Conservation (phyloP, 2,888 invertebrate genomes). For the Melanostoma scalare region DNA sequence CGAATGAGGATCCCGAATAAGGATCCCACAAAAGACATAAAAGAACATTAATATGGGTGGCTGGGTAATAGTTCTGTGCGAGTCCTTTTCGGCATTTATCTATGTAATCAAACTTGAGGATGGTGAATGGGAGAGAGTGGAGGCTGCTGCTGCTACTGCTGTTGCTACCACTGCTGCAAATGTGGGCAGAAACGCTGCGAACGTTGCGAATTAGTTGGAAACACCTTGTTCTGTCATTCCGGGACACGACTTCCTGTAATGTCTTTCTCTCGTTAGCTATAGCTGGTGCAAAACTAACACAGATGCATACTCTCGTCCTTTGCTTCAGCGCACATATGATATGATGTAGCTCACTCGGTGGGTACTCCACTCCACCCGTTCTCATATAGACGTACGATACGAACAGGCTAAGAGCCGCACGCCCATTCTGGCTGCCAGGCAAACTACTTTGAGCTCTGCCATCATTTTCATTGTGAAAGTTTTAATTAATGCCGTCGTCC, state of each 20-base stretch:
- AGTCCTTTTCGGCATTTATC: conserved; percentile 70
- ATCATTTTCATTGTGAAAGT: conserved; percentile 75
- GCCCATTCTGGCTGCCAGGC: conserved; percentile 66
- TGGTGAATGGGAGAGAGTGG: neutral
- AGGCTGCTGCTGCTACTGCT: conserved; percentile 7
- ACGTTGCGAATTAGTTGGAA: conserved; percentile 73
- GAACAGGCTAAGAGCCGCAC: conserved; percentile 53
- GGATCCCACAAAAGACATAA: conserved; percentile 68
- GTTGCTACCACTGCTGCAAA: conserved; percentile 9
- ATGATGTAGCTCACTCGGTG: conserved; percentile 29
- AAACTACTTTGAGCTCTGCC: conserved; percentile 74
- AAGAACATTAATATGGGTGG: conserved; percentile 73
- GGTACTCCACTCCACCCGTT: conserved; percentile 32
- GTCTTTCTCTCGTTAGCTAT: conserved; percentile 52
- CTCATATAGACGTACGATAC: conserved; percentile 18
- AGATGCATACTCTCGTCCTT: conserved; percentile 30
- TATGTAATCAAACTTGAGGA: conserved; percentile 64
- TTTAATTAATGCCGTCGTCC: conserved; percentile 76
- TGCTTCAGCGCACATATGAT: conserved; percentile 40
- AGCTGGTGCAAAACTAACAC: conserved; percentile 12
- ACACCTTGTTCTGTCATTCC: conserved; percentile 74
- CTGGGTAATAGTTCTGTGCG: conserved; percentile 69
- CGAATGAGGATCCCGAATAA: conserved; percentile 62
- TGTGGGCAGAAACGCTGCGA: conserved; percentile 55
- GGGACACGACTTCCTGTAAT: conserved; percentile 73